Evolutionary conservation across 2,797 vertebrate species (phyloP).

Genomic region (Amphiprion clarkii): DNA sequence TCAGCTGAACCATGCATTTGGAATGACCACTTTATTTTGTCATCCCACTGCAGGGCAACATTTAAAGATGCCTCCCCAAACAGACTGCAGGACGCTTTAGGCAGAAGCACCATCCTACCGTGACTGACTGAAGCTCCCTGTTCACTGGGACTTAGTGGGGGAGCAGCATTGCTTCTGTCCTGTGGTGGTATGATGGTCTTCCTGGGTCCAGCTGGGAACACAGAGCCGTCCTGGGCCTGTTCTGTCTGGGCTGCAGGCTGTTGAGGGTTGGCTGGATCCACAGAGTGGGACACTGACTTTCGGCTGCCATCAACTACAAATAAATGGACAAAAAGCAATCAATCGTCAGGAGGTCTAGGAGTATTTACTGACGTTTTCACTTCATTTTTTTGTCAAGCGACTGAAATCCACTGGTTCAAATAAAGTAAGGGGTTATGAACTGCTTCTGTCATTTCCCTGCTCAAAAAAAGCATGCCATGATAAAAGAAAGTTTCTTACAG

Average conservation of each 20-base stretch:
- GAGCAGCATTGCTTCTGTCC: slow-evolving; percentile 63
- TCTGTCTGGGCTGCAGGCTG: slow-evolving; percentile 57
- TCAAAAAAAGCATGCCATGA: neutral
- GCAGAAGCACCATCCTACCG: slow-evolving; percentile 77
- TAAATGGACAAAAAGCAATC: slow-evolving; percentile 8
- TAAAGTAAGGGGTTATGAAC: too few relatives aligned
- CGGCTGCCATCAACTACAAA: slow-evolving; percentile 87
- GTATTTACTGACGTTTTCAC: too few relatives aligned
- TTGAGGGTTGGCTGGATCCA: slow-evolving; percentile 56
- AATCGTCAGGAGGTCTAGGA: too few relatives aligned
- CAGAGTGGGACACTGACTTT: slow-evolving; percentile 85
- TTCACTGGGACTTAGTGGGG: slow-evolving; percentile 73
- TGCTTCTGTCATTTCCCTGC: neutral
- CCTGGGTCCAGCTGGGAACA: slow-evolving; percentile 71
- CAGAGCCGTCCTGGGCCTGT: slow-evolving; percentile 50
- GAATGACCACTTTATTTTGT: neutral
- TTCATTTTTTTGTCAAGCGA: too few relatives aligned
- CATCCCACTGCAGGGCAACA: too few relatives aligned
- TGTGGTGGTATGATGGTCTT: slow-evolving; percentile 64
- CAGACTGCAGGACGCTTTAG: neutral
- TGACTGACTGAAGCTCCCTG: slow-evolving; percentile 71
- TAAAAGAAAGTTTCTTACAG: slow-evolving; percentile 80
- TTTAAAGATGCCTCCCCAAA: neutral
- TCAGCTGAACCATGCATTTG: neutral
- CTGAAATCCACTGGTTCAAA: too few relatives aligned